Percentiles rank a stretch among this genome's conserved stretches.
Evolutionary conservation across 1,140 invertebrate genomes (phyloP).

Genomic region (Drosophila novamexicana): DNA sequence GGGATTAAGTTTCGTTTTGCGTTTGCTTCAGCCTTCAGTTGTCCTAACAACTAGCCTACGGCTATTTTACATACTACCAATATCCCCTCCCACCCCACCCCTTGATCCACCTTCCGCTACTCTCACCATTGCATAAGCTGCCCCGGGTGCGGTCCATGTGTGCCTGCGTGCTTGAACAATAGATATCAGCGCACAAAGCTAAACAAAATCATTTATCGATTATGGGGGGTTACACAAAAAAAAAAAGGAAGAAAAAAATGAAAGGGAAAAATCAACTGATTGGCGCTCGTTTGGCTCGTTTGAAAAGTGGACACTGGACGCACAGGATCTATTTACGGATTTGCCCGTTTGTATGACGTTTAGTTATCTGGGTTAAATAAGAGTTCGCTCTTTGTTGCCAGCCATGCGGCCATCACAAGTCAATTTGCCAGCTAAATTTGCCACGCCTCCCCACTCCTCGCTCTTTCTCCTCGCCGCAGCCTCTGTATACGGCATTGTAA

Average conservation of each 20-base stretch:
- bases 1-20: conserved; percentile 19
- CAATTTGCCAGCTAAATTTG: conserved; percentile 39
- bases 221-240: conserved; percentile 33
- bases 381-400: conserved; percentile 25
- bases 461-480: not conserved
- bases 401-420: conserved; percentile 32
- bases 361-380: conserved; percentile 29
- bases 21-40: conserved; percentile 6
- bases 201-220: conserved; percentile 82
- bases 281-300: conserved; percentile 35
- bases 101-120: not conserved
- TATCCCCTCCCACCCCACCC: no score
- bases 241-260: conserved; percentile 19
- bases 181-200: conserved; percentile 47
- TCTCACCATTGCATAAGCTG: conserved; percentile 7
- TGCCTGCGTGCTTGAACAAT: conserved; percentile 22
- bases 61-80: conserved; percentile 64
- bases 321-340: conserved; percentile 34
- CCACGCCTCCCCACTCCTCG: not conserved
- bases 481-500: not conserved
- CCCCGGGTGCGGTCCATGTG: conserved; percentile 3
- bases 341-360: conserved; percentile 3
- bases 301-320: conserved; percentile 27
- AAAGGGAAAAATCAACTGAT: conserved; percentile 53
- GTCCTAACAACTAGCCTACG: conserved; percentile 64